A percentile compares a stretch with the other conserved stretches of the same genome.
phyloP scores from a whole-genome alignment of 1,140 invertebrate genomes.

The Proctacanthus coquilletti region DNA sequence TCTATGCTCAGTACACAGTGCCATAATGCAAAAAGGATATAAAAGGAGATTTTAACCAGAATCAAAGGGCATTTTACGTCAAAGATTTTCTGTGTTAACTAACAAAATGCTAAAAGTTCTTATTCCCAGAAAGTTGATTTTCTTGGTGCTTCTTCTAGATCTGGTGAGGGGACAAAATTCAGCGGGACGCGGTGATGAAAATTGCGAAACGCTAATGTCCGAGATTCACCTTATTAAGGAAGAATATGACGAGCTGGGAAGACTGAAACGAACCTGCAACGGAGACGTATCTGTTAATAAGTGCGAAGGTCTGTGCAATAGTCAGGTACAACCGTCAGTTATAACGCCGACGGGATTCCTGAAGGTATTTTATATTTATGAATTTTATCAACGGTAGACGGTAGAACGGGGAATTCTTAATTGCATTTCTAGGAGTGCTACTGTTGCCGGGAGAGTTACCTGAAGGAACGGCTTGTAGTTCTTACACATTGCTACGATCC shows the following conservation, averaged over 20 bases:
- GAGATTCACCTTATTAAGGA: slow-evolving; percentile 72
- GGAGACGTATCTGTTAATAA: slow-evolving; percentile 74
- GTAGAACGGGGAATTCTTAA: neutral
- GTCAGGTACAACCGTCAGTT: slow-evolving; percentile 79
- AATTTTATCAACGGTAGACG: neutral
- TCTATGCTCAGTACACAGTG: too few species aligned
- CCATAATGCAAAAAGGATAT: too few species aligned
- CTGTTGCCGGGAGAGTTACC: slow-evolving; percentile 73
- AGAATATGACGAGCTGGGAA: slow-evolving; percentile 69
- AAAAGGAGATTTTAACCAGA: too few species aligned
- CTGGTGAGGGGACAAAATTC: slow-evolving; percentile 1
- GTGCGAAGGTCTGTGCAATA: slow-evolving; percentile 78
- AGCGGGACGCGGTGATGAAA: slow-evolving; percentile 35
- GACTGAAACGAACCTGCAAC: slow-evolving; percentile 67
- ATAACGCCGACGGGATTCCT: slow-evolving; percentile 73
- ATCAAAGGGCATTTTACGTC: too few species aligned
- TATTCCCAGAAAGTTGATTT: too few species aligned
- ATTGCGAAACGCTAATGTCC: slow-evolving; percentile 62
- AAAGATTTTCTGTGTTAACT: too few species aligned
- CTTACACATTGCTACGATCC: slow-evolving; percentile 74
- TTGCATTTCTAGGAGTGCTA: slow-evolving; percentile 59
- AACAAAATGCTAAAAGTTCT: too few species aligned
- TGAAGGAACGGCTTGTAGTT: slow-evolving; percentile 62
- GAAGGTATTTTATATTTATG: slow-evolving; percentile 50
- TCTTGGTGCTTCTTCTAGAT: too few species aligned